A percentile compares a stretch with the other conserved stretches of the same genome.
phyloP scores from a whole-genome alignment of 2,888 invertebrate species.

The Mesochorus sp. region DNA sequence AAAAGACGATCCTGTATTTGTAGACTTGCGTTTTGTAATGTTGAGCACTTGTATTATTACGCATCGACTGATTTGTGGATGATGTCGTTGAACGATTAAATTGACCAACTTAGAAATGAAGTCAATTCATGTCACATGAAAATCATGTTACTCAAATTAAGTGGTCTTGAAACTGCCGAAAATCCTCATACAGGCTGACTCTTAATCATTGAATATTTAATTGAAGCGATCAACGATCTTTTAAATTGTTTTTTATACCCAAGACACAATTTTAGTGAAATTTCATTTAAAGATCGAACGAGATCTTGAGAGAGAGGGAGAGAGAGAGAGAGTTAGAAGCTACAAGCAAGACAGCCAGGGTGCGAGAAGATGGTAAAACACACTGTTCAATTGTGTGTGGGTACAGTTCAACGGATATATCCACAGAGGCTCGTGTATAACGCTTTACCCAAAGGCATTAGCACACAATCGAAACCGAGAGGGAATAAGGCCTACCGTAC shows the following conservation, averaged over 20 bases:
- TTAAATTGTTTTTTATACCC: background rate
- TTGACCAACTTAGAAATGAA: too few relatives aligned
- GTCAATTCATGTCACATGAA: too few relatives aligned
- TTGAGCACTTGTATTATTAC: too few relatives aligned
- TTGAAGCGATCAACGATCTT: background rate
- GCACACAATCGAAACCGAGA: constrained; percentile 81
- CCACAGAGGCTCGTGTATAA: constrained; percentile 36
- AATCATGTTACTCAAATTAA: too few relatives aligned
- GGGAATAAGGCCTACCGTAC: constrained; percentile 60
- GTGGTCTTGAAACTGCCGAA: too few relatives aligned
- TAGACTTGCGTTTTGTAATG: too few relatives aligned
- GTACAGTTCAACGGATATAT: constrained; percentile 33
- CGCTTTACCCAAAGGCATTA: constrained; percentile 73
- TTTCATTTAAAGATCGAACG: background rate
- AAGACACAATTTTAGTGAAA: background rate
- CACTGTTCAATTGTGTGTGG: constrained; percentile 41
- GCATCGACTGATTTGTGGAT: too few relatives aligned
- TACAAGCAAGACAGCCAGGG: constrained; percentile 22
- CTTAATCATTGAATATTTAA: background rate
- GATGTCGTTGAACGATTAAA: too few relatives aligned
- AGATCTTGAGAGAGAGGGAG: too few relatives aligned
- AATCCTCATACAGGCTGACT: too few relatives aligned
- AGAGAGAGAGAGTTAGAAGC: background rate
- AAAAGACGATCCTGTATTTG: constrained; percentile 17
- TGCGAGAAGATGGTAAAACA: constrained; percentile 53